A percentile compares a stretch with the other conserved stretches of the same genome.
Conservation (phyloP, 2,888 invertebrate genomes). For the Nemotelus nigrinus region DNA sequence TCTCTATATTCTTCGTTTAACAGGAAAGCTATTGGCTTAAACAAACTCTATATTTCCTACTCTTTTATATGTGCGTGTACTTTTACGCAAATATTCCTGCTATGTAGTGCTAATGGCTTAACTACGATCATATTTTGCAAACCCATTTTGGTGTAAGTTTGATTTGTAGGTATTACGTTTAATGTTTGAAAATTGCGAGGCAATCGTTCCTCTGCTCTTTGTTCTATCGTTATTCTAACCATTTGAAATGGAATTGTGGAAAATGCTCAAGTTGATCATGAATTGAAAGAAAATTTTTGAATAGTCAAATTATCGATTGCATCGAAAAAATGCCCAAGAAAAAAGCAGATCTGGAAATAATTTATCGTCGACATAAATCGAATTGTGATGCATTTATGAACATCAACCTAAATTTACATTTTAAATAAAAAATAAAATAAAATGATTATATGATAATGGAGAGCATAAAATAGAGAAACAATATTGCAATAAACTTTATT, state of each 20-base stretch:
- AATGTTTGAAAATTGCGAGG: too few species aligned
- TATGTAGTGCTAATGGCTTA: constrained; percentile 15
- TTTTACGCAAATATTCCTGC: constrained; percentile 17
- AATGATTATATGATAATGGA: too few species aligned
- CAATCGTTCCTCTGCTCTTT: too few species aligned
- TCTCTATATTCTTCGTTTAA: constrained; percentile 1
- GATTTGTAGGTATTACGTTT: too few species aligned
- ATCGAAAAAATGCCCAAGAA: background rate
- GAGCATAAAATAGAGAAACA: background rate
- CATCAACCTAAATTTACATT: background rate
- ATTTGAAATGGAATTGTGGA: background rate
- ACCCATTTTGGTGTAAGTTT: too few species aligned
- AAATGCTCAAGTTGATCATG: background rate
- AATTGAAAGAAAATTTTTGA: too few species aligned
- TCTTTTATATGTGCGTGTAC: constrained; percentile 10
- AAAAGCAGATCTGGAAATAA: background rate
- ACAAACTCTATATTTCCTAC: background rate
- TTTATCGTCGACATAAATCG: background rate
- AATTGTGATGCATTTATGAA: constrained; percentile 21
- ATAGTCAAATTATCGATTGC: too few species aligned
- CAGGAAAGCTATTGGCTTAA: constrained; percentile 11
- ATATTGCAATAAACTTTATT: background rate
- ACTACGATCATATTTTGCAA: too few species aligned
- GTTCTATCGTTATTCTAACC: too few species aligned
- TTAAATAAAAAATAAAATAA: background rate